Conservation (phyloP, 2,888 invertebrate genomes). For the Sepioteuthis lessoniana region DNA sequence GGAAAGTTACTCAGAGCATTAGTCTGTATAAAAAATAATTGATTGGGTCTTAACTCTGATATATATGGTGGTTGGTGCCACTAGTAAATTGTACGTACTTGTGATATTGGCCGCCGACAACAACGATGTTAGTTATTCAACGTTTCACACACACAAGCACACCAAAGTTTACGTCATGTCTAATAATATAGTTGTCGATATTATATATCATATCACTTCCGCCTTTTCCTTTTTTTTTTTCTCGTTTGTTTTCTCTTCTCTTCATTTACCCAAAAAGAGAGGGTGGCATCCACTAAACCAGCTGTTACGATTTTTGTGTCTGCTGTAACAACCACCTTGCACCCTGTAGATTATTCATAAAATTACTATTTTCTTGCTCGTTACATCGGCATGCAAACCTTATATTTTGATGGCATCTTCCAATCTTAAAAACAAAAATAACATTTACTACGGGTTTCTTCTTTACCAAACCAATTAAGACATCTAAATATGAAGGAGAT, state of each 20-base stretch:
- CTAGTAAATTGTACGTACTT: too few species aligned
- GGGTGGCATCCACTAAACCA: background rate
- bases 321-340: background rate
- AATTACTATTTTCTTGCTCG: background rate
- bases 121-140: background rate
- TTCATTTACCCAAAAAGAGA: background rate
- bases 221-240: background rate
- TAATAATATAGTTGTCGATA: background rate
- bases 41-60: too few species aligned
- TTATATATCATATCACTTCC: background rate
- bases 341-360: background rate
- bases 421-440: background rate
- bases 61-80: too few species aligned
- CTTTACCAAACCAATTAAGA: background rate
- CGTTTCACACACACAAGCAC: background rate
- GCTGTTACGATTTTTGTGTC: background rate
- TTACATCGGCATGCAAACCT: background rate
- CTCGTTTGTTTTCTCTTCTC: background rate
- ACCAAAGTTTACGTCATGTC: slow-evolving; percentile 13
- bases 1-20: too few species aligned
- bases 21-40: too few species aligned
- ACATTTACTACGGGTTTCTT: background rate
- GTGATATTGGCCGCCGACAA: background rate
- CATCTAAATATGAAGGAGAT: background rate
- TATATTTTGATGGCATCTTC: background rate